Base-by-base conservation (phyloP, 2,113 vertebrate genomes). In the Carassius auratus region DNA sequence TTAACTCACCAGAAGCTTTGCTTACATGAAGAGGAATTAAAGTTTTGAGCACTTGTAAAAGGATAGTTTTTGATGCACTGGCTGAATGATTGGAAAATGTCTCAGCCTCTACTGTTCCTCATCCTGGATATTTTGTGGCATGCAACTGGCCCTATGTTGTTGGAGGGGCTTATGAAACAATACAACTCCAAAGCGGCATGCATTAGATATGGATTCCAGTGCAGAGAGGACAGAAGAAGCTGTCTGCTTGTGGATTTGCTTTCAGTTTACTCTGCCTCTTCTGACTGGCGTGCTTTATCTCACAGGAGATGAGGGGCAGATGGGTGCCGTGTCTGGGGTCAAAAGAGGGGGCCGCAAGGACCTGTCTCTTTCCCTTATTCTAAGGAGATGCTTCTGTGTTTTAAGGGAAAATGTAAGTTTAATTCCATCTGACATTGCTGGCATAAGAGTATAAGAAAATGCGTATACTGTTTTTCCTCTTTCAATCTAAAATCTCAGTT, bases 231-330 rank as follows among this genome's bases (percentile, higher is more conserved):
- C 15, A 57, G 52, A 55, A 17, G 5, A 19, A 57, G 38, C 13
- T 79, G 66, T 80, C 42, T 61, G 23, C 61, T 76, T 61, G 36
- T 62, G 79, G 30, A 86, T 76, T 83, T 86, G 74, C 30, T 55
- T 71, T 55, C 14, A 1, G 61, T 77, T 19, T 76, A 62, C 33
- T 48, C 36, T 73, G 71, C 17, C 38, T 81, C 21, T 79, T 45
- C 62, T 85, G 76, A 45, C 36, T 79, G 48, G 73, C 1, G 57
- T 17, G 15, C 21, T 62, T 30, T 30, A 50, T 57, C 26, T 77
- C 75, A 77, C 50, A 0, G 23, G 14, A 81, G 78, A 64, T 42
- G 38, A 42, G 33, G 45, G 76, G 33, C 15, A 23, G 19, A 79
- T 6, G 6, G 10, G 55, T 79, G 57, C 9, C 17, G 9, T 2